Conservation (phyloP, 2,888 invertebrate genomes). For the Heliconius ismenius region DNA sequence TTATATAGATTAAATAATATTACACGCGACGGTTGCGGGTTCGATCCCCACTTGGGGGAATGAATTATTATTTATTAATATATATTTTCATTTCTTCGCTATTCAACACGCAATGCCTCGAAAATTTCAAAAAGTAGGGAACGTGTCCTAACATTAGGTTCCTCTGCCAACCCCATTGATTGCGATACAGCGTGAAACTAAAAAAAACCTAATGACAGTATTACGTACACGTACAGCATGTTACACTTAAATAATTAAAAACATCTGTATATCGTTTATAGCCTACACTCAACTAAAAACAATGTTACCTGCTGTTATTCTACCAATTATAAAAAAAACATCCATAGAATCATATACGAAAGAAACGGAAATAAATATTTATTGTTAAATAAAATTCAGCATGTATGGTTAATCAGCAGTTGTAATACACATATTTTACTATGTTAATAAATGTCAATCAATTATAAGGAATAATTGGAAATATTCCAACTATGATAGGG, state of each 20-base stretch:
- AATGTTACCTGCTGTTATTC: not conserved
- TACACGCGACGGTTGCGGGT: not conserved
- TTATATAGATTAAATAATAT: not conserved
- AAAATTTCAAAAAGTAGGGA: not conserved
- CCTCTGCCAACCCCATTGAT: too few relatives aligned
- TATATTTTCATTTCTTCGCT: not conserved
- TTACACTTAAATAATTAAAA: not conserved
- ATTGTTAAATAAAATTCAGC: not conserved
- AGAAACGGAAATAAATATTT: not conserved
- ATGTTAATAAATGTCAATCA: constrained; percentile 9
- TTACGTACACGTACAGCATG: not conserved
- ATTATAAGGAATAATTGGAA: constrained; percentile 11
- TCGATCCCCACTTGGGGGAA: not conserved
- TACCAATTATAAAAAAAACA: not conserved
- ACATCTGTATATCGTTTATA: constrained; percentile 12
- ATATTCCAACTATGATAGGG: constrained; percentile 20
- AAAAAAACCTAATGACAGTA: too few relatives aligned
- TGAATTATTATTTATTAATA: not conserved
- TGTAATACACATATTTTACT: constrained; percentile 16
- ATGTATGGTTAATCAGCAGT: constrained; percentile 12
- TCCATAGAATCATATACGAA: not conserved
- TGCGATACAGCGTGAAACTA: too few relatives aligned
- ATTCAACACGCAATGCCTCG: not conserved
- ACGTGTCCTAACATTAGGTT: too few relatives aligned
- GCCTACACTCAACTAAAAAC: not conserved